These are phyloP conservation scores for Anguilla anguilla DNA, from an alignment of 2,797 vertebrate genomes.

Conservation along the genomic window DNA sequence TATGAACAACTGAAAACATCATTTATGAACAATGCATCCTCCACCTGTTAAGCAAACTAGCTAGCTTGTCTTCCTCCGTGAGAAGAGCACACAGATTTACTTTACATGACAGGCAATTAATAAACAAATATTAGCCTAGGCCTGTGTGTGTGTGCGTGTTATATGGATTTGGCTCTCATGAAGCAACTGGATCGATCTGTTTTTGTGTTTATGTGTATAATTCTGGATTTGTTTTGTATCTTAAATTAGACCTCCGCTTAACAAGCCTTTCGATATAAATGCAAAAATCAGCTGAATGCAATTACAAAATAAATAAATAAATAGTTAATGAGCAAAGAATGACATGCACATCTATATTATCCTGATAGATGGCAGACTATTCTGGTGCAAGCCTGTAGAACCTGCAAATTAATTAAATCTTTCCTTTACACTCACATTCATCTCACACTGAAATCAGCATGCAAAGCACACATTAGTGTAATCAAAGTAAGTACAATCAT, in stretches of 20 bases:
- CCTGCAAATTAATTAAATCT: background rate
- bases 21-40: conserved; percentile 26
- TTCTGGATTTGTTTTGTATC: background rate
- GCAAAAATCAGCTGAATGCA: background rate
- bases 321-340: background rate
- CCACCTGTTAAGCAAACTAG: conserved; percentile 21
- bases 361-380: background rate
- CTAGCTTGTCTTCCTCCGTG: background rate
- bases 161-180: background rate
- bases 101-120: background rate
- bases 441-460: background rate
- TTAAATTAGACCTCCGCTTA: background rate
- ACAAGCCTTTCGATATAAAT: background rate
- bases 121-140: conserved; percentile 12
- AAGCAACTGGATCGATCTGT: background rate
- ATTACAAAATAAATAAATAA: background rate
- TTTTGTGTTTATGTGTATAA: background rate
- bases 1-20: conserved; percentile 4
- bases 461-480: background rate
- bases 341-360: background rate
- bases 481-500: background rate
- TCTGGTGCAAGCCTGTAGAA: background rate
- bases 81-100: conserved; percentile 19
- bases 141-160: background rate
- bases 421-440: background rate